phyloP scores from a whole-genome alignment of 2,113 vertebrate species.

The Anoplopoma fimbria region DNA sequence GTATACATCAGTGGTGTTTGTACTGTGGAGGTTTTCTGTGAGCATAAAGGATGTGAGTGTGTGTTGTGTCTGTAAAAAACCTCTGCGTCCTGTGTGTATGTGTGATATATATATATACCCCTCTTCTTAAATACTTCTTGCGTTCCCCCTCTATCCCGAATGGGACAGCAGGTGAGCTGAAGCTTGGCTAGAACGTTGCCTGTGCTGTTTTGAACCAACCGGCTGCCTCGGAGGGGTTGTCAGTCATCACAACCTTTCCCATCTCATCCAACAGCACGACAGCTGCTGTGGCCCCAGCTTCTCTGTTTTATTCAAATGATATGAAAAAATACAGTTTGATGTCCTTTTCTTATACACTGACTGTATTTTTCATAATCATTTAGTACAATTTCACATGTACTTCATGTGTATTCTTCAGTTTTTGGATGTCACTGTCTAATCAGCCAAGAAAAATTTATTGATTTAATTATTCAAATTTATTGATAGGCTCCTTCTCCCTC shows the following conservation, averaged over 20 bases:
- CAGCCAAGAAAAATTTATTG: slow-evolving; percentile 27
- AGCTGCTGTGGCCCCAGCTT: slow-evolving; percentile 65
- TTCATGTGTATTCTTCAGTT: slow-evolving; percentile 58
- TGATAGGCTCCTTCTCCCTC: slow-evolving; percentile 28
- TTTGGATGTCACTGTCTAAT: slow-evolving; percentile 60
- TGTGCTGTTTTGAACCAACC: slow-evolving; percentile 77
- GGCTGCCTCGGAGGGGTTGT: slow-evolving; percentile 81
- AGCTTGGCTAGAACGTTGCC: slow-evolving; percentile 81
- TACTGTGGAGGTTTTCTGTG: slow-evolving; percentile 11
- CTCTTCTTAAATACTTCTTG: slow-evolving; percentile 83
- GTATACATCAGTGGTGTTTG: background rate
- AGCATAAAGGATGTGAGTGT: slow-evolving; percentile 33
- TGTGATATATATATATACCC: slow-evolving; percentile 53
- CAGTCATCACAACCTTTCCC: slow-evolving; percentile 80
- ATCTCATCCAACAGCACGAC: slow-evolving; percentile 77
- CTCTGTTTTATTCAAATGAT: slow-evolving; percentile 65
- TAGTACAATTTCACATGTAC: slow-evolving; percentile 51
- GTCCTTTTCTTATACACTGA: slow-evolving; percentile 41
- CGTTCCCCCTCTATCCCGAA: slow-evolving; percentile 83
- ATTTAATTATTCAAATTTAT: slow-evolving; percentile 27
- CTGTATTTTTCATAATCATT: slow-evolving; percentile 82
- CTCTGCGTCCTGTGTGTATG: slow-evolving; percentile 60
- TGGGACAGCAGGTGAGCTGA: slow-evolving; percentile 89
- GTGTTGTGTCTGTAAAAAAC: slow-evolving; percentile 38
- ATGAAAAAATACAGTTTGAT: slow-evolving; percentile 78